Evolutionary conservation across 1,140 invertebrate genomes (phyloP).

Genomic region (Melipona quadrifasciata): DNA sequence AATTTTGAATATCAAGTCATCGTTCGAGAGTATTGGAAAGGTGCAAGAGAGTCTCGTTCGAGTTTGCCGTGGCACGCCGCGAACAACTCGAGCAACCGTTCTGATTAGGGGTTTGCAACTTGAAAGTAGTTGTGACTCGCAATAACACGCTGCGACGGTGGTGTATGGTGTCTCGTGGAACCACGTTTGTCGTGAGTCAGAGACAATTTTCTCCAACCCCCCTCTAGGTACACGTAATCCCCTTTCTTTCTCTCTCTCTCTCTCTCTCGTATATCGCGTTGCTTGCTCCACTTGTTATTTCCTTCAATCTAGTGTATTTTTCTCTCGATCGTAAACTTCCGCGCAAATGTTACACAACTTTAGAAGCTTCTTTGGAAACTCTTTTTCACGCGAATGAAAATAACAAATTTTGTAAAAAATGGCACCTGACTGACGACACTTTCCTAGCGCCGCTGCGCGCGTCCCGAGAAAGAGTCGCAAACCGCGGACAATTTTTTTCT

Average conservation of each 20-base stretch:
- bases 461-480: slow-evolving; percentile 5
- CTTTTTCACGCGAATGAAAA: not conserved
- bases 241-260: too few relatives aligned
- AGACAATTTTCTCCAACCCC: slow-evolving; percentile 19
- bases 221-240: not conserved
- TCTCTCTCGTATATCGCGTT: not conserved
- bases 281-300: not conserved
- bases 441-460: not conserved
- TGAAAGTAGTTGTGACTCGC: not conserved
- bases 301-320: not conserved
- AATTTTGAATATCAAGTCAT: too few relatives aligned
- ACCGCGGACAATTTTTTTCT: slow-evolving; percentile 25
- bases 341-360: not conserved
- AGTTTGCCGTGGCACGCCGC: not conserved
- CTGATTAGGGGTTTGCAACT: slow-evolving; percentile 4
- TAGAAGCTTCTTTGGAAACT: not conserved
- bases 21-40: too few relatives aligned
- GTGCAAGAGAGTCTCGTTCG: not conserved
- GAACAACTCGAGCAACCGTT: slow-evolving; percentile 13
- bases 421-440: not conserved
- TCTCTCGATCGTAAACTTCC: too few relatives aligned
- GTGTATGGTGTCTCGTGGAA: not conserved
- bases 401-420: not conserved
- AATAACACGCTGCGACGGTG: not conserved
- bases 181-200: slow-evolving; percentile 2